These are phyloP conservation scores for Nomada goodeniana DNA, from an alignment of 2,888 invertebrate genomes.

Conservation along the genomic window DNA sequence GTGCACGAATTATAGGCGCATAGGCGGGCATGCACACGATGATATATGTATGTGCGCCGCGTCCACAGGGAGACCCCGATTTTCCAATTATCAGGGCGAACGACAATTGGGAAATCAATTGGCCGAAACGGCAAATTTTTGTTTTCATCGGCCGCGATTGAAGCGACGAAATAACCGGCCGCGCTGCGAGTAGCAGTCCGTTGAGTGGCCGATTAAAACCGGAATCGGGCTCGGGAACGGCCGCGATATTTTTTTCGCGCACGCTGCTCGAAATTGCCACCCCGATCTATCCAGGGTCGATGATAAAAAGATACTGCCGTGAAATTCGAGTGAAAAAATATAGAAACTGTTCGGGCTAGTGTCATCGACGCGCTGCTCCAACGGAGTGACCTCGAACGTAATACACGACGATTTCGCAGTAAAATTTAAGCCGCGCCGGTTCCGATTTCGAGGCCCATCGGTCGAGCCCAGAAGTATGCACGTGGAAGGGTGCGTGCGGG, in stretches of 20 bases:
- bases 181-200: not conserved
- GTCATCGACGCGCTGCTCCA: not conserved
- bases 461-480: too few species aligned
- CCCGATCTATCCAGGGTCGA: not conserved
- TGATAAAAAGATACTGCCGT: not conserved
- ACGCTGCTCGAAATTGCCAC: constrained; percentile 22
- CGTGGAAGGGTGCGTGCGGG: not conserved
- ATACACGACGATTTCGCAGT: not conserved
- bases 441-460: not conserved
- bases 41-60: not conserved
- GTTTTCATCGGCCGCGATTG: constrained; percentile 39
- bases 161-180: constrained; percentile 24
- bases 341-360: not conserved
- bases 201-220: constrained; percentile 46
- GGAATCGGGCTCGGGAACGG: constrained; percentile 18
- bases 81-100: constrained; percentile 44
- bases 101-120: constrained; percentile 40
- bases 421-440: not conserved
- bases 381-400: not conserved
- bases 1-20: constrained; percentile 33
- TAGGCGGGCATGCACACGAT: not conserved
- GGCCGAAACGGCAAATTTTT: constrained; percentile 28
- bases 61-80: constrained; percentile 26
- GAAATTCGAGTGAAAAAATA: not conserved
- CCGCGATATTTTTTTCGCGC: constrained; percentile 25